Base-by-base conservation (phyloP, 1,140 invertebrate genomes). In the Drosophila quadrilineata region DNA sequence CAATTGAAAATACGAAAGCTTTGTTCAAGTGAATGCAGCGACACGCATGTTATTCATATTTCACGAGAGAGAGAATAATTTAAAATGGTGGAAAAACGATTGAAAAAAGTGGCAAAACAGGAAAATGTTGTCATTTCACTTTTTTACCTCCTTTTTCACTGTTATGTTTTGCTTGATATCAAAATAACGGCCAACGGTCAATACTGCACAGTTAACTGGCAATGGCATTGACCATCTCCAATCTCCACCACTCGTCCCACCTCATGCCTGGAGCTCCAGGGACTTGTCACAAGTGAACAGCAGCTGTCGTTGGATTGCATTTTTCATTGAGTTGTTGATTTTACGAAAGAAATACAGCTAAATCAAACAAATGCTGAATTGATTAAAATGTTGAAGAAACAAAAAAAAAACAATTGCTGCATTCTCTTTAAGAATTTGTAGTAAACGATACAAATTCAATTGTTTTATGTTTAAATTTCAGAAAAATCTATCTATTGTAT, bases 41-140 rank as follows among this genome's bases (percentile, higher is more conserved):
- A 85, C n/a, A n/a, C n/a, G 85, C 77, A 85, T 85, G 77, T 85
- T 84, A 85, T 68, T 63, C 62, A 45, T 71, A 79, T 84, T 85
- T 85, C 74, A 84, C 79, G 77, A 65, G 49, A 84, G 77, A 65
- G 49, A 84, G 74, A 84, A 84, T 85, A 64, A 79, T 66, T 74
- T 71, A 45, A 46, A 58, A 49, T 85, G 74, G 74, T 73, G 77
- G 77, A 84, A 84, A 84, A 76, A 59, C 52, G 53, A 36, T 65
- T 52, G 52, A 50, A 60, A 46, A 75, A 50, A 54, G 62, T 65
- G 17, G 29, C 35, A 33, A 35, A 8, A 28, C n/a, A 26, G 29
- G 2, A 14, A 38, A 29, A 50, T 54, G 38, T 45, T 56, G 19
- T 40, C 45, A 9, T 49, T 52, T 17, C 26, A 29, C 16, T 12